phyloP scores from a whole-genome alignment of 2,113 vertebrate species.

The Megaceryle maxima region DNA sequence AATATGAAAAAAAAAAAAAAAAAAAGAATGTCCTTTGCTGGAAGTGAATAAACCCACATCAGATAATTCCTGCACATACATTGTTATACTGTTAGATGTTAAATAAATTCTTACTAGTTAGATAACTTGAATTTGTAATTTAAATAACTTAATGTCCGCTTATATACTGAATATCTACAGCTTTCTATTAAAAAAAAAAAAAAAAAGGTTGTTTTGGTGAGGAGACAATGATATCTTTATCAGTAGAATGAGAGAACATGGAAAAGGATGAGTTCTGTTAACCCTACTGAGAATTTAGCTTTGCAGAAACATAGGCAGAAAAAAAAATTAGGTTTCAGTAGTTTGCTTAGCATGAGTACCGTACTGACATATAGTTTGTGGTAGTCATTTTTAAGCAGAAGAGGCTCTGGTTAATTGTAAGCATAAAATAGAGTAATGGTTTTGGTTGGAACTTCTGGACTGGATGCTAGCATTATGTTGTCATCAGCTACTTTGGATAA shows the following conservation, averaged over 20 bases:
- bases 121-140: neutral
- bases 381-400: neutral
- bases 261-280: neutral
- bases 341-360: neutral
- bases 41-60: neutral
- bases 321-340: neutral
- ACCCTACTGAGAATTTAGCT: neutral
- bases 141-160: neutral
- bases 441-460: neutral
- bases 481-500: neutral
- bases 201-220: neutral
- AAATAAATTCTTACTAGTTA: neutral
- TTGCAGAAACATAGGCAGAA: neutral
- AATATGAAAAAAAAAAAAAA: neutral
- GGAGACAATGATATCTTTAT: neutral
- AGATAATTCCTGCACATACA: rapidly evolving
- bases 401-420: neutral
- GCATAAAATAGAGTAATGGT: neutral
- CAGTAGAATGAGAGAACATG: neutral
- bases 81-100: neutral
- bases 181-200: neutral
- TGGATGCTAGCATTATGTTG: neutral
- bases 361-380: neutral
- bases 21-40: neutral
- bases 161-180: neutral